phyloP scores from a whole-genome alignment of 1,140 invertebrate species.

The Aphelinus atriplicis region DNA sequence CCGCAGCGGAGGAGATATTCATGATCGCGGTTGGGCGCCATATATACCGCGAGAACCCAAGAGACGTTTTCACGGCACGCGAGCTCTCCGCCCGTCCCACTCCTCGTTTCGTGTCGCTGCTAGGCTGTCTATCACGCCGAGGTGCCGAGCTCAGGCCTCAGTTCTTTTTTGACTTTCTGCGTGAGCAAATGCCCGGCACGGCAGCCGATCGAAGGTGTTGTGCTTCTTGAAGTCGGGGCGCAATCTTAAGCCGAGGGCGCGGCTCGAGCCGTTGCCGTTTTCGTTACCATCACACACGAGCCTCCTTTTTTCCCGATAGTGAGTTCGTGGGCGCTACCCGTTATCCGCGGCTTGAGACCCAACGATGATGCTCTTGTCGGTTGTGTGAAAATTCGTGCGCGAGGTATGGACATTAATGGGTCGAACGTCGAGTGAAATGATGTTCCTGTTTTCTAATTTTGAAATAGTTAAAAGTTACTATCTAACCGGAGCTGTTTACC shows the following conservation, averaged over 20 bases:
- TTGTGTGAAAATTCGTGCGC: too few species aligned
- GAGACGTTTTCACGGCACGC: constrained; percentile 57
- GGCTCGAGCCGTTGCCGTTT: background rate
- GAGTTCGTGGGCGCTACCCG: too few species aligned
- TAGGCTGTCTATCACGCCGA: background rate
- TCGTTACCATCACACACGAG: background rate
- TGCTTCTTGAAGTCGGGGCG: too few species aligned
- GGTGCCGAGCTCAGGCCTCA: background rate
- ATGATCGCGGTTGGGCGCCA: constrained; percentile 16
- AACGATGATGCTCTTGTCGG: too few species aligned
- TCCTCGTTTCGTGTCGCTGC: background rate
- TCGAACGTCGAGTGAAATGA: too few species aligned
- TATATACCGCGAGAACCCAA: constrained; percentile 38
- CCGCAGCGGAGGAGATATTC: constrained; percentile 35
- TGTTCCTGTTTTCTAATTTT: too few species aligned
- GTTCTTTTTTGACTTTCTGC: constrained; percentile 1
- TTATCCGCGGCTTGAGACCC: too few species aligned
- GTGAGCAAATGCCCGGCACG: background rate
- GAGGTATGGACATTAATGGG: too few species aligned
- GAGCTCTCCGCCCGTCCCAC: constrained; percentile 36
- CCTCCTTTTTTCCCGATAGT: too few species aligned
- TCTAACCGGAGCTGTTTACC: too few species aligned
- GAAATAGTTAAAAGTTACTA: too few species aligned
- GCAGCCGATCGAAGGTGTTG: too few species aligned
- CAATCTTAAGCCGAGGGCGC: background rate